These are phyloP conservation scores for Macropus fuliginosus DNA, from an alignment of 2,797 vertebrate species.

Conservation along the genomic window DNA sequence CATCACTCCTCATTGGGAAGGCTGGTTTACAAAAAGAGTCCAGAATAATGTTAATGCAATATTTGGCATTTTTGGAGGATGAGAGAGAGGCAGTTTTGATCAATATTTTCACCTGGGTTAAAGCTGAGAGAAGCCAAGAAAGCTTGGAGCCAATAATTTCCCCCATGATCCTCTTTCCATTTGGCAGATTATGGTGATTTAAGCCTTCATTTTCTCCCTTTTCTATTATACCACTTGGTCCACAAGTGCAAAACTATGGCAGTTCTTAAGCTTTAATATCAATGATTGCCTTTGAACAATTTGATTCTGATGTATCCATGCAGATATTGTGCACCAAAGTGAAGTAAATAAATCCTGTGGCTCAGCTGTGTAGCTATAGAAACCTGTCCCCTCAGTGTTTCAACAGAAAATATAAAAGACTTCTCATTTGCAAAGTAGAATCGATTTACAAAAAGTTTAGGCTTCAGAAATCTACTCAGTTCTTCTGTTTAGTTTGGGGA, in stretches of 20 bases:
- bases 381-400: constrained; percentile 79
- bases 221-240: constrained; percentile 55
- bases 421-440: constrained; percentile 77
- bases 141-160: constrained; percentile 73
- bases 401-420: constrained; percentile 74
- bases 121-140: constrained; percentile 70
- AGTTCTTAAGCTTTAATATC: constrained; percentile 78
- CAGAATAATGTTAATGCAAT: constrained; percentile 66
- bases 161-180: constrained; percentile 66
- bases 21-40: constrained; percentile 56
- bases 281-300: constrained; percentile 75
- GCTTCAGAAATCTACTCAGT: constrained; percentile 57
- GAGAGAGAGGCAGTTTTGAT: constrained; percentile 69
- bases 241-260: constrained; percentile 62
- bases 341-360: constrained; percentile 82
- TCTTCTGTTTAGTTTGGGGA: constrained; percentile 2
- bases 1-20: constrained; percentile 51
- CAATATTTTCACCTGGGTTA: constrained; percentile 73
- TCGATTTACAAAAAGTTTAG: constrained; percentile 74
- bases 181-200: constrained; percentile 74
- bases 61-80: constrained; percentile 67
- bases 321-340: constrained; percentile 72
- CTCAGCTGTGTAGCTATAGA: constrained; percentile 85
- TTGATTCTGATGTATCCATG: constrained; percentile 78
- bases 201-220: constrained; percentile 50